Percentiles rank a stretch among this genome's conserved stretches.
These are phyloP conservation scores for Hemicrepidius hirtus DNA, from an alignment of 2,888 invertebrate species.

Conservation along the genomic window DNA sequence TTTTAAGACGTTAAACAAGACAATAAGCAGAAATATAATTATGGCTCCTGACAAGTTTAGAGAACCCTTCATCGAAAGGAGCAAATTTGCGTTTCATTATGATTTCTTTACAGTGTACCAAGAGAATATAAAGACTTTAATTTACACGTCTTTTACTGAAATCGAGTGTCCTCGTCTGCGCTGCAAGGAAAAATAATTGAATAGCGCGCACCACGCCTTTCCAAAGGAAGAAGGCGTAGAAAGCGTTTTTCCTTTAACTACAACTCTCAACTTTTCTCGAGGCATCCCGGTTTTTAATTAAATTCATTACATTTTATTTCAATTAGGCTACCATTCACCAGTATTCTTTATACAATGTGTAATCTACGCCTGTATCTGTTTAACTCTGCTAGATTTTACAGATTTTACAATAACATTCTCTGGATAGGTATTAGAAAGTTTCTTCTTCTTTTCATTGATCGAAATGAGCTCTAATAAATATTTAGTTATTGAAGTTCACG, in stretches of 20 bases:
- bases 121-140: conserved; percentile 40
- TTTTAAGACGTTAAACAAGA: conserved; percentile 14
- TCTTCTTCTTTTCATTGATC: too few species aligned
- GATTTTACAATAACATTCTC: too few species aligned
- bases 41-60: conserved; percentile 19
- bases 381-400: too few species aligned
- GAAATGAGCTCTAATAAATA: too few species aligned
- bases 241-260: conserved; percentile 26
- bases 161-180: conserved; percentile 32
- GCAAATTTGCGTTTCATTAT: conserved; percentile 34
- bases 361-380: neutral
- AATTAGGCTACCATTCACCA: conserved; percentile 12
- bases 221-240: conserved; percentile 11
- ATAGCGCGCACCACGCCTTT: conserved; percentile 25
- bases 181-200: conserved; percentile 41
- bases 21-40: conserved; percentile 24
- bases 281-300: conserved; percentile 22
- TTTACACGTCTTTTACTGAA: conserved; percentile 42
- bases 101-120: conserved; percentile 30
- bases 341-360: neutral
- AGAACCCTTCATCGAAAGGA: conserved; percentile 27
- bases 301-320: conserved; percentile 31
- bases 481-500: too few species aligned
- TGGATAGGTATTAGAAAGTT: too few species aligned
- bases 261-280: conserved; percentile 3